Percentiles rank a stretch among this genome's conserved stretches.
These are phyloP conservation scores for Herminia tarsipennalis DNA, from an alignment of 2,888 invertebrate genomes.

Conservation along the genomic window DNA sequence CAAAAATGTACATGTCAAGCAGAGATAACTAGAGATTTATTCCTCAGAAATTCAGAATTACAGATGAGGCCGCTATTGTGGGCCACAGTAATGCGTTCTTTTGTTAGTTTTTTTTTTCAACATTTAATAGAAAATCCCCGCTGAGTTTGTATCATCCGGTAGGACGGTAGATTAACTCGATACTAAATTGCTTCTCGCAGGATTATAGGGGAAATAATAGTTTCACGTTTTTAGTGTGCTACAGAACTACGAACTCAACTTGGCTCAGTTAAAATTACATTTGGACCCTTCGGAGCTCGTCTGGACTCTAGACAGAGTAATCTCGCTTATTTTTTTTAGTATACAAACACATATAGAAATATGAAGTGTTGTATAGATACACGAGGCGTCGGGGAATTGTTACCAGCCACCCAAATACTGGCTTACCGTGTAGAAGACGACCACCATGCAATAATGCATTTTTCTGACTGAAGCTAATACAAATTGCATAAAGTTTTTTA, in stretches of 20 bases:
- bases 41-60: constrained; percentile 23
- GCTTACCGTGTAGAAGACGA: no score
- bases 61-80: constrained; percentile 30
- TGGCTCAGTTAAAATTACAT: constrained; percentile 9
- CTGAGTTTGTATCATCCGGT: constrained; percentile 19
- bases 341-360: no score
- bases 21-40: constrained; percentile 36
- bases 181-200: constrained; percentile 31
- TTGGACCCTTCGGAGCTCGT: constrained; percentile 5
- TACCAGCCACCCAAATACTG: no score
- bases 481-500: constrained; percentile 2
- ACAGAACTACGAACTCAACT: not conserved
- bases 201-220: constrained; percentile 24
- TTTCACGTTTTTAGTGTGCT: constrained; percentile 15
- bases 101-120: constrained; percentile 37
- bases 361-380: no score
- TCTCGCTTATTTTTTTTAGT: no score
- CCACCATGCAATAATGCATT: constrained; percentile 6
- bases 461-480: constrained; percentile 2
- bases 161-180: constrained; percentile 30
- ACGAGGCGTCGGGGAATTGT: no score
- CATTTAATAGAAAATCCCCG: constrained; percentile 29
- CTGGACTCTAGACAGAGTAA: not conserved
- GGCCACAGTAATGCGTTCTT: not conserved
- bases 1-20: constrained; percentile 21